Percentiles rank a stretch among this genome's conserved stretches.
Conservation (phyloP, 2,797 vertebrate genomes). For the Coregonus ussuriensis region DNA sequence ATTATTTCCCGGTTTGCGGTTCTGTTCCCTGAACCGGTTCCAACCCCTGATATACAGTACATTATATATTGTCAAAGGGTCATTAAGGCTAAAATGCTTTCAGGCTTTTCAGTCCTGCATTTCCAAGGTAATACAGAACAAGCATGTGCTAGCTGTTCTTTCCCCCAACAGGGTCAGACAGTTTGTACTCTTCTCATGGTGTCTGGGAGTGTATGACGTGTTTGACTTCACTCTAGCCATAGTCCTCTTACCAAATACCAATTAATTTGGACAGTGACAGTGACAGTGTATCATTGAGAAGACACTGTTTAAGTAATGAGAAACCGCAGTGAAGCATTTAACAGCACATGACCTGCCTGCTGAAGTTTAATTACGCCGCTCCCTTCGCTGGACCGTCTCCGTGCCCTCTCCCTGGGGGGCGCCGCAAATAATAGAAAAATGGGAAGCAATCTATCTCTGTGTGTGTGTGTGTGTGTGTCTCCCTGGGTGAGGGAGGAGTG, state of each 20-base stretch:
- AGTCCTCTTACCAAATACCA: background rate
- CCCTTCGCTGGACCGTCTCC: conserved; percentile 63
- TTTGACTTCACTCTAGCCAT: conserved; percentile 51
- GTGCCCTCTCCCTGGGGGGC: conserved; percentile 64
- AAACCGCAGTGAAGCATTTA: conserved; percentile 69
- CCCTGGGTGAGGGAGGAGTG: conserved; percentile 15
- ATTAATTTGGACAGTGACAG: conserved; percentile 8
- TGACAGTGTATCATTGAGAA: conserved; percentile 69
- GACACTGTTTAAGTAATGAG: conserved; percentile 68
- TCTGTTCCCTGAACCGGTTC: no score
- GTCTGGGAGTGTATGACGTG: conserved; percentile 50
- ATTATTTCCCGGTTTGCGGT: no score
- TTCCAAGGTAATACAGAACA: conserved; percentile 23
- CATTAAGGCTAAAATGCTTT: conserved; percentile 41
- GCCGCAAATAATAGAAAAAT: conserved; percentile 73
- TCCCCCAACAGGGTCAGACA: conserved; percentile 43
- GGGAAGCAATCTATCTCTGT: conserved; percentile 67
- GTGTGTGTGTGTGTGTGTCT: conserved; percentile 26
- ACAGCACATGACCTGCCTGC: conserved; percentile 69
- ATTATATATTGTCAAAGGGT: conserved; percentile 23
- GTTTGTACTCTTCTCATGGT: conserved; percentile 41
- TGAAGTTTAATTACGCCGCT: conserved; percentile 74
- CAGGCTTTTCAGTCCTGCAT: conserved; percentile 31
- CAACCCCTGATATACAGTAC: no score
- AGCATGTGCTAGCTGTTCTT: conserved; percentile 42